These are phyloP conservation scores for Alosa sapidissima DNA, from an alignment of 2,797 vertebrate genomes.

Conservation along the genomic window DNA sequence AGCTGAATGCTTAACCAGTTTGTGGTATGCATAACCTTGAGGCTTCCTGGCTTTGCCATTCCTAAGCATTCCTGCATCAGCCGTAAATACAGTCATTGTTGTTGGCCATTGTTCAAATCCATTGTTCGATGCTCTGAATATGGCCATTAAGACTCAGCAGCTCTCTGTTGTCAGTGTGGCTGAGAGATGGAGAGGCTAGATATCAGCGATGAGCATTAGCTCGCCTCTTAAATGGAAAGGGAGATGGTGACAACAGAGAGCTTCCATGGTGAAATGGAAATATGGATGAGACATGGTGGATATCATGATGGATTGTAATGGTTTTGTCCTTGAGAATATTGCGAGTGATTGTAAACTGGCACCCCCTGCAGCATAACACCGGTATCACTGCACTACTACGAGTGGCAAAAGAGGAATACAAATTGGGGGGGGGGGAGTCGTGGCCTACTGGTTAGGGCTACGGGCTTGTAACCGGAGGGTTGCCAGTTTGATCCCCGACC, in stretches of 20 bases:
- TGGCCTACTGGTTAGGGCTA: no score
- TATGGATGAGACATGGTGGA: not conserved
- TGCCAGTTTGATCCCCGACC: no score
- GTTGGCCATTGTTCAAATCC: not conserved
- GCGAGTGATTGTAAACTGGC: not conserved
- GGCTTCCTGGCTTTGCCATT: not conserved
- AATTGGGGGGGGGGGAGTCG: no score
- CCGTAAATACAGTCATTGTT: not conserved
- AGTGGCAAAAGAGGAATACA: not conserved
- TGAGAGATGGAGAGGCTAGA: not conserved
- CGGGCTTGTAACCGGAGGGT: no score
- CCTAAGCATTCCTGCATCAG: not conserved
- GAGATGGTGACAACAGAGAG: no score
- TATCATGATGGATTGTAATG: not conserved
- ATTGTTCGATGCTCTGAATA: not conserved
- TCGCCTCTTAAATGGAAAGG: not conserved
- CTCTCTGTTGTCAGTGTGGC: not conserved
- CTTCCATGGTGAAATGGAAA: no score
- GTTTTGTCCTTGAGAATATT: not conserved
- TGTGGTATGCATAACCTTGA: slow-evolving; percentile 6
- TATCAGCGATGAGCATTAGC: not conserved
- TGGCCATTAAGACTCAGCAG: not conserved
- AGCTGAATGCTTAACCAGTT: not conserved
- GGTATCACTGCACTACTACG: not conserved
- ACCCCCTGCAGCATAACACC: not conserved